Base-by-base conservation (phyloP, 2,888 invertebrate species). In the Stenurella melanura region DNA sequence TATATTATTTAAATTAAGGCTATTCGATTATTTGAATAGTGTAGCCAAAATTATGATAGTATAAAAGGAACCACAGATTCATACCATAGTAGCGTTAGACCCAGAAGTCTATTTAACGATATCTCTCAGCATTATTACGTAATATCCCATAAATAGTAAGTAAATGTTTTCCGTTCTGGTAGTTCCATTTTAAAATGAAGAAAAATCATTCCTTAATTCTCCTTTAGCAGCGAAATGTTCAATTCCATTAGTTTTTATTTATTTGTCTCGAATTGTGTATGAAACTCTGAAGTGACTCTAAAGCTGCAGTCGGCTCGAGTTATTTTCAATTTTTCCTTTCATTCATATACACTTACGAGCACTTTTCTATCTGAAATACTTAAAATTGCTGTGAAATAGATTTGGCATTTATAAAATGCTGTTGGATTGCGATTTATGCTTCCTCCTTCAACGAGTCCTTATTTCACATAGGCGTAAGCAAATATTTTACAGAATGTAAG, bases 291-390 rank as follows among this genome's bases (percentile, higher is more conserved):
- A 34, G 30, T 34, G 30, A 34, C 5, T 34, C 30, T 34, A 34
- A 34, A 9, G 50, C n/a, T 6, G n/a, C n/a, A 50, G 50, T 50
- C 50, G 1, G 50, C 34, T 69, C 63, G 12, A 74, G 69, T 74
- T 73, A 67, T 73, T 73, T 74, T 74, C 74, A 56, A 74, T 38
- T 58, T 64, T 70, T 75, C 58, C 50, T 63, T 34, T 66, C 54
- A 58, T 68, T 73, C 76, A 66, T 69, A 73, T 66, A 63, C 54
- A 73, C 73, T 76, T 69, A 73, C 54, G 75, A 73, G 69, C 57
- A 60, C 73, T 76, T 76, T 54, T 38, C 60, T 60, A 60, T 66
- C 54, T 73, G 73, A 73, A 73, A 50, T 50, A 50, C 50, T 50
- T 50, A 50, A 50, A 50, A 50, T 50, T 50, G 50, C 50, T 50